Conservation (phyloP, 1,140 invertebrate genomes). For the Maconellicoccus hirsutus region DNA sequence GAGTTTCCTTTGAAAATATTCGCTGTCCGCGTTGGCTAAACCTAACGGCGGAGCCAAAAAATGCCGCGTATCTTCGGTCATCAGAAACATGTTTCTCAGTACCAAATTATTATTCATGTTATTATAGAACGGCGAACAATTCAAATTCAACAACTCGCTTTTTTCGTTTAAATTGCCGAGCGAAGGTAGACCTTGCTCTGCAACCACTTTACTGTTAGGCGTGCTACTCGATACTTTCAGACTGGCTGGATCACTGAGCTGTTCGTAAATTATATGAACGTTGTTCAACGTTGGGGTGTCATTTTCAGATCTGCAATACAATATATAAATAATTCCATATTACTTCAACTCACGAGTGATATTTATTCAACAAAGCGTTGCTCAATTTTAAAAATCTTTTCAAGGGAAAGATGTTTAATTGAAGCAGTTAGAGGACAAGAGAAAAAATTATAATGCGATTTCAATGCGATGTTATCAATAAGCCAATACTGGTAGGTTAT, state of each 20-base stretch:
- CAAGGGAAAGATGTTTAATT: too few relatives aligned
- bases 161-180: slow-evolving; percentile 11
- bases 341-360: too few relatives aligned
- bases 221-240: not conserved
- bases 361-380: too few relatives aligned
- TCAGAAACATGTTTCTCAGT: slow-evolving; percentile 33
- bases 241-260: not conserved
- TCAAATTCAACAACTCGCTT: not conserved
- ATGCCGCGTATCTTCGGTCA: slow-evolving; percentile 33
- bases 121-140: not conserved
- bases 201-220: not conserved
- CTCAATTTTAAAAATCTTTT: too few relatives aligned
- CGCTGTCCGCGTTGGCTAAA: slow-evolving; percentile 28
- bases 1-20: slow-evolving; percentile 30
- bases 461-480: too few relatives aligned
- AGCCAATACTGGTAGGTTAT: too few relatives aligned
- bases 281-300: not conserved
- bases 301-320: slow-evolving; percentile 12
- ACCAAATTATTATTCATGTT: slow-evolving; percentile 32
- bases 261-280: slow-evolving; percentile 1
- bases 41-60: slow-evolving; percentile 31
- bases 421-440: too few relatives aligned
- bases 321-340: not conserved
- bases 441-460: too few relatives aligned
- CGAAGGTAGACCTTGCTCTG: not conserved